Evolutionary conservation across 2,888 invertebrate genomes (phyloP), one percentile per base, ranked within the genome.

Genomic region (Drosophila mulleri): DNA sequence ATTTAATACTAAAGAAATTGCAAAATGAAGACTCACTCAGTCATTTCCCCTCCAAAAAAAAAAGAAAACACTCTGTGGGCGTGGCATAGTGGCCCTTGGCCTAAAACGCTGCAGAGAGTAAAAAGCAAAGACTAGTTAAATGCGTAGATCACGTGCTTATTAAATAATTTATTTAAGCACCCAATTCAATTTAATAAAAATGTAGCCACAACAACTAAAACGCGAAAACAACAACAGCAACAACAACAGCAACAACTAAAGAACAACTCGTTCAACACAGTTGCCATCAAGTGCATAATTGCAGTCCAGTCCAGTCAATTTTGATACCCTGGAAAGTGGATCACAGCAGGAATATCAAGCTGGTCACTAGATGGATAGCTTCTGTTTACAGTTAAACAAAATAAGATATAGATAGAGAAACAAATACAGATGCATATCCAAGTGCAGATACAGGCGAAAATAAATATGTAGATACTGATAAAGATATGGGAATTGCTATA

Each of bases 91-190:
- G 86, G 83, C 86, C 86, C 88, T 86, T 86, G 87, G 85, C 76
- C 83, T 69, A 78, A 67, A 48, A 26, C 2, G 48, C n/a, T 59
- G 37, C 61, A 66, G 48, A 59, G 58, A 62, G 66, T 57, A 58
- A 59, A 32, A 11, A 50, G 47, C 14, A 62, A 37, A 39, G 39
- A 63, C 75, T 52, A 77, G 77, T 68, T 74, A 72, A 66, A 72
- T 77, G 82, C 78, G 71, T 76, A 81, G 80, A 87, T 91, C 90
- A 91, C 65, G 87, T 91, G 91, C 92, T 91, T 91, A 92, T 91
- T 91, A 91, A 91, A 91, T 91, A 92, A 91, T 91, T 92, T 90
- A 91, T 92, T 91, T 91, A 92, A 91, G 90, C 87, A 90, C 88
- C 83, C 91, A 91, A 91, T 91, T 91, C 83, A 83, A 80, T 81